phyloP scores from a whole-genome alignment of 2,113 vertebrate genomes.

The Callithrix jacchus region DNA sequence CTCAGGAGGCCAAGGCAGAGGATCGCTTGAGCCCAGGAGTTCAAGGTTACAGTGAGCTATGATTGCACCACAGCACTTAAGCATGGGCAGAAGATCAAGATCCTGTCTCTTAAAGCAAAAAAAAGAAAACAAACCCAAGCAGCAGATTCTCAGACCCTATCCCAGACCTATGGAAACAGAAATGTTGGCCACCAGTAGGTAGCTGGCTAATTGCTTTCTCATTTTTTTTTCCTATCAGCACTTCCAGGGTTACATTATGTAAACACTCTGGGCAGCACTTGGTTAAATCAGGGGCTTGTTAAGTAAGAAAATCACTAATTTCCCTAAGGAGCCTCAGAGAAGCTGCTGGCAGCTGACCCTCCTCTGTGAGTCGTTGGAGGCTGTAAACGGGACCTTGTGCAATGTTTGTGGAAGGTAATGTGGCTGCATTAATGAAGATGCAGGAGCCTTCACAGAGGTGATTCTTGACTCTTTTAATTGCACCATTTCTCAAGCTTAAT shows the following conservation, averaged over 20 bases:
- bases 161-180: background rate
- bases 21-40: no score
- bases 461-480: conserved; percentile 71
- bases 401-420: conserved; percentile 63
- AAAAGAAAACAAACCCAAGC: no score
- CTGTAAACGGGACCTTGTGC: background rate
- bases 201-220: background rate
- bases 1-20: no score
- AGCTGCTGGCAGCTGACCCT: background rate
- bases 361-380: background rate
- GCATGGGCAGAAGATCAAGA: no score
- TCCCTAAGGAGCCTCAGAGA: conserved; percentile 49
- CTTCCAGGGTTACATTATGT: background rate
- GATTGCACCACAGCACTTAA: no score
- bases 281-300: conserved; percentile 50
- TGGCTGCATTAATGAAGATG: conserved; percentile 73
- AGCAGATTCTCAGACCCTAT: no score
- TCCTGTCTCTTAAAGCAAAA: no score
- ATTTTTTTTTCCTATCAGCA: background rate
- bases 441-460: conserved; percentile 62
- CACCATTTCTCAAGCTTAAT: conserved; percentile 72
- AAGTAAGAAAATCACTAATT: conserved; percentile 59
- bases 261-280: conserved; percentile 30
- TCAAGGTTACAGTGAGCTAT: no score
- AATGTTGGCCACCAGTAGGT: background rate